A percentile compares a stretch with the other conserved stretches of the same genome.
Evolutionary conservation across 2,113 vertebrate genomes (phyloP).

Genomic region (Clarias magur): DNA sequence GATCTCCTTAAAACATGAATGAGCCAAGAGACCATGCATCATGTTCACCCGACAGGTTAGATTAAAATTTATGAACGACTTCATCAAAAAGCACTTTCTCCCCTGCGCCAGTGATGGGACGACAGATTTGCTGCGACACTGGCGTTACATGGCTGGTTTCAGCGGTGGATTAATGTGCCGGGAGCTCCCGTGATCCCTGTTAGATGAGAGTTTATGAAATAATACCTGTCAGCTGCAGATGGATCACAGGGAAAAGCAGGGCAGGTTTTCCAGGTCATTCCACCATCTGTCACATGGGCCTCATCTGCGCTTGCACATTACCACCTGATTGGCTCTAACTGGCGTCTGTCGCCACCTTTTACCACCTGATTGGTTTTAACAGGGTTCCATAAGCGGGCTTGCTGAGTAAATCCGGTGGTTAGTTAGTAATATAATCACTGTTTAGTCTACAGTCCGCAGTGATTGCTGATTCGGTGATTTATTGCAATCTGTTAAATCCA

Average conservation of each 20-base stretch:
- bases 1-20: constrained; percentile 91
- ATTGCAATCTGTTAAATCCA: background rate
- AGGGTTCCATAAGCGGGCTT: constrained; percentile 71
- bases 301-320: constrained; percentile 87
- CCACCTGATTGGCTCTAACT: constrained; percentile 91
- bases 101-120: constrained; percentile 73
- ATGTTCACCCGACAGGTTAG: constrained; percentile 88
- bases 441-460: constrained; percentile 73
- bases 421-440: constrained; percentile 85
- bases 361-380: constrained; percentile 93
- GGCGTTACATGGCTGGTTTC: constrained; percentile 90
- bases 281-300: constrained; percentile 89
- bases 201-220: constrained; percentile 91
- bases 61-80: constrained; percentile 98
- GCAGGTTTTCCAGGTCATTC: constrained; percentile 92
- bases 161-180: constrained; percentile 84
- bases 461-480: background rate
- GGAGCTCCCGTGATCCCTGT: constrained; percentile 79
- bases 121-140: constrained; percentile 92
- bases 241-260: constrained; percentile 85
- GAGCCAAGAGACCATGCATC: constrained; percentile 87
- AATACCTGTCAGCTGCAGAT: constrained; percentile 97
- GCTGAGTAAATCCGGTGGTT: constrained; percentile 82
- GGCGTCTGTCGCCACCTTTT: constrained; percentile 85
- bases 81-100: constrained; percentile 98